These are phyloP conservation scores for Gymnoscopelus microlampas DNA, from an alignment of 2,797 vertebrate genomes.

Conservation along the genomic window DNA sequence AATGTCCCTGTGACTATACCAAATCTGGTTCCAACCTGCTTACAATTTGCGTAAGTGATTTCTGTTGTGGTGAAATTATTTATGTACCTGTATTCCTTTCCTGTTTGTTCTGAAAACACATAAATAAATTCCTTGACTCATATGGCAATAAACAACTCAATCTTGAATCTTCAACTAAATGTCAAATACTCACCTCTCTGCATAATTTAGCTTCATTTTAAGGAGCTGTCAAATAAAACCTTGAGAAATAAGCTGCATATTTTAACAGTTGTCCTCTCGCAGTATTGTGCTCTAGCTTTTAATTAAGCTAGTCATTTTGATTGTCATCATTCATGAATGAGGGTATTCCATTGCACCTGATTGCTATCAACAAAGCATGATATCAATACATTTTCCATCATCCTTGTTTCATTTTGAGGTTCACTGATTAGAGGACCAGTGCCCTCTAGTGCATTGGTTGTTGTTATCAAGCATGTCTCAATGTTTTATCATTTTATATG, in stretches of 20 bases:
- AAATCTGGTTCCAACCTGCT: no score
- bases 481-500: slow-evolving; percentile 17
- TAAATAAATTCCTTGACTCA: slow-evolving; percentile 10
- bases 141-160: no score
- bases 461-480: slow-evolving; percentile 22
- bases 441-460: slow-evolving; percentile 62
- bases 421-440: slow-evolving; percentile 37
- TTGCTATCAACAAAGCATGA: slow-evolving; percentile 37
- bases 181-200: slow-evolving; percentile 12
- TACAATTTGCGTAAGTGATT: neutral
- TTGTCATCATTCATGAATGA: slow-evolving; percentile 58
- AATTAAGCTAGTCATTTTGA: slow-evolving; percentile 46
- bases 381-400: slow-evolving; percentile 18
- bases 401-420: neutral
- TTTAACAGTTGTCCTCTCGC: neutral
- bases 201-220: slow-evolving; percentile 1
- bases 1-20: no score
- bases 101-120: neutral
- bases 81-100: slow-evolving; percentile 1
- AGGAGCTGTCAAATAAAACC: slow-evolving; percentile 8
- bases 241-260: no score
- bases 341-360: slow-evolving; percentile 24
- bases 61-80: neutral
- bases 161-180: no score
- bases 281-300: slow-evolving; percentile 22